Evolutionary conservation across 2,113 vertebrate genomes (phyloP).

Genomic region (Pristiophorus japonicus): DNA sequence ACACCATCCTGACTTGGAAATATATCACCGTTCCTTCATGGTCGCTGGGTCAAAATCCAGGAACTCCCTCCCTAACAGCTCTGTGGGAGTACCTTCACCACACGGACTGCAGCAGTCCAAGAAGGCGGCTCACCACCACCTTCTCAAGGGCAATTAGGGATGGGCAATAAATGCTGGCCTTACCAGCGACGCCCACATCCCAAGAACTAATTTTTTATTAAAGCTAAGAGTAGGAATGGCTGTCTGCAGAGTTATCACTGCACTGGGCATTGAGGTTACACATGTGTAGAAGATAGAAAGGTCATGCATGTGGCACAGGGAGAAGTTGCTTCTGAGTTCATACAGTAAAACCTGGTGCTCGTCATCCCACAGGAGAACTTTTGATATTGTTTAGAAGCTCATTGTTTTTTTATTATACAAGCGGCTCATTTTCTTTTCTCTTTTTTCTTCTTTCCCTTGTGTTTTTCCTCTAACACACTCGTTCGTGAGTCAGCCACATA

Average conservation of each 20-base stretch:
- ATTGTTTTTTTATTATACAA: neutral
- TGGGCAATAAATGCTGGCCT: no score
- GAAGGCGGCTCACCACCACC: no score
- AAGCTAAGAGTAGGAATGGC: neutral
- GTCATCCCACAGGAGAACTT: neutral
- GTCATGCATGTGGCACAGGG: neutral
- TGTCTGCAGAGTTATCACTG: neutral
- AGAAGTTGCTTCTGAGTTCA: neutral
- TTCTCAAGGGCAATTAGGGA: no score
- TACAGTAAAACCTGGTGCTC: neutral
- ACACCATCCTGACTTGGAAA: no score
- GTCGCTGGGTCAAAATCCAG: no score
- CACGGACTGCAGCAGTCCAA: no score
- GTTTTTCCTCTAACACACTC: neutral
- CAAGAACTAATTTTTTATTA: no score
- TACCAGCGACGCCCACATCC: no score
- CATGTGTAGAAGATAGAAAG: neutral
- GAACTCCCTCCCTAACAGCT: no score
- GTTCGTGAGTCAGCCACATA: neutral
- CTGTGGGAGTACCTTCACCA: no score
- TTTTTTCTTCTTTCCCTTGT: neutral
- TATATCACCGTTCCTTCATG: no score
- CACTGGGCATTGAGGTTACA: neutral
- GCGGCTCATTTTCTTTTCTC: neutral
- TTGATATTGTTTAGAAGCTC: neutral